Conservation (phyloP, 2,797 vertebrate genomes). For the Paedocypris micromegethes region DNA sequence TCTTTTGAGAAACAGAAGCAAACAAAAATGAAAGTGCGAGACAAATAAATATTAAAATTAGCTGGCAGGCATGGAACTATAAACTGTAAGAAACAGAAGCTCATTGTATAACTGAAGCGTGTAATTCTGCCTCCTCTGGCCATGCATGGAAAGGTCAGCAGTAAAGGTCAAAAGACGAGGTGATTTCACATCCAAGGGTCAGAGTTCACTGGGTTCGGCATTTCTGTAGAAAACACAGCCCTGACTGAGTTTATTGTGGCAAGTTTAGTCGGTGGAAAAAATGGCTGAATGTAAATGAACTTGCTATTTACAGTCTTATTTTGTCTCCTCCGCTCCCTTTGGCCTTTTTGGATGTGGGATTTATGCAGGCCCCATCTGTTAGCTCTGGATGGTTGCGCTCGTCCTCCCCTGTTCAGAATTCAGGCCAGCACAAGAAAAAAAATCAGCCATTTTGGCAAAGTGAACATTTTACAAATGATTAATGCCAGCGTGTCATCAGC, state of each 20-base stretch:
- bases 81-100: too few relatives aligned
- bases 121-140: too few relatives aligned
- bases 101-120: too few relatives aligned
- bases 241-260: not conserved
- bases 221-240: not conserved
- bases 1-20: too few relatives aligned
- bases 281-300: slow-evolving; percentile 15
- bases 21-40: too few relatives aligned
- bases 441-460: slow-evolving; percentile 28
- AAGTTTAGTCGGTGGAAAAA: slow-evolving; percentile 6
- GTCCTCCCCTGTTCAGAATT: slow-evolving; percentile 22
- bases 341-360: slow-evolving; percentile 28
- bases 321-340: slow-evolving; percentile 6
- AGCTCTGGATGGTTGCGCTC: not conserved
- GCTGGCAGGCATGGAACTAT: too few relatives aligned
- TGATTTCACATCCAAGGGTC: too few relatives aligned
- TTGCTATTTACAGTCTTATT: slow-evolving; percentile 21
- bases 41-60: too few relatives aligned
- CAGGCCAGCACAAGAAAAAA: slow-evolving; percentile 20
- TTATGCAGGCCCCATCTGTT: slow-evolving; percentile 35
- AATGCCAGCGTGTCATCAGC: slow-evolving; percentile 3
- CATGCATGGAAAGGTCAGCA: too few relatives aligned
- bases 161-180: too few relatives aligned
- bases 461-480: slow-evolving; percentile 4
- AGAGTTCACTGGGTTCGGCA: not conserved